Conservation (phyloP, 2,113 vertebrate species). For the Circaetus cinerascens region DNA sequence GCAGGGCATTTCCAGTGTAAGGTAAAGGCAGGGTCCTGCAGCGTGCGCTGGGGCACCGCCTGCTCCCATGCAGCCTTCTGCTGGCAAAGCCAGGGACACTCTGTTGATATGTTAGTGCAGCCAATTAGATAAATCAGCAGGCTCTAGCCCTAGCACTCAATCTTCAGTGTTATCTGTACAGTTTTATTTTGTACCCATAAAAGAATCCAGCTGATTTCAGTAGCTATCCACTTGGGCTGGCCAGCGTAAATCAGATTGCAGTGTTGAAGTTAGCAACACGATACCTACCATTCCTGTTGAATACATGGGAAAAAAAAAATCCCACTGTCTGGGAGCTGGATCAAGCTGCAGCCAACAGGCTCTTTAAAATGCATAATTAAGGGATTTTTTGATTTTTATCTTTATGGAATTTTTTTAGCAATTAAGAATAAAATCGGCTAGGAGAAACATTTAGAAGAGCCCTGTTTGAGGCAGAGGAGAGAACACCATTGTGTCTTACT, state of each 20-base stretch:
- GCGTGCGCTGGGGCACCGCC: fast-evolving
- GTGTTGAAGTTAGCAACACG: background rate
- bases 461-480: background rate
- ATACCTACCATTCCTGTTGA: background rate
- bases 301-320: background rate
- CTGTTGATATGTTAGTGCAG: background rate
- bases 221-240: background rate
- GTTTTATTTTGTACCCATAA: background rate
- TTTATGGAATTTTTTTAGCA: background rate
- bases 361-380: slow-evolving; percentile 17
- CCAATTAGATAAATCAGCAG: background rate
- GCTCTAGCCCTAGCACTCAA: background rate
- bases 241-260: background rate
- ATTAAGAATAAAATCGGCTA: background rate
- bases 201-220: slow-evolving; percentile 35
- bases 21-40: background rate
- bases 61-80: background rate
- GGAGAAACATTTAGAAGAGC: background rate
- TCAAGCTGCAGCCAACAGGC: background rate
- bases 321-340: background rate
- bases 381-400: background rate
- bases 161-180: background rate
- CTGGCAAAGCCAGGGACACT: background rate
- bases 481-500: background rate
- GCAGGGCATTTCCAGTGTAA: background rate